phyloP scores from a whole-genome alignment of 2,888 invertebrate genomes.

The Ectobius pallidus region DNA sequence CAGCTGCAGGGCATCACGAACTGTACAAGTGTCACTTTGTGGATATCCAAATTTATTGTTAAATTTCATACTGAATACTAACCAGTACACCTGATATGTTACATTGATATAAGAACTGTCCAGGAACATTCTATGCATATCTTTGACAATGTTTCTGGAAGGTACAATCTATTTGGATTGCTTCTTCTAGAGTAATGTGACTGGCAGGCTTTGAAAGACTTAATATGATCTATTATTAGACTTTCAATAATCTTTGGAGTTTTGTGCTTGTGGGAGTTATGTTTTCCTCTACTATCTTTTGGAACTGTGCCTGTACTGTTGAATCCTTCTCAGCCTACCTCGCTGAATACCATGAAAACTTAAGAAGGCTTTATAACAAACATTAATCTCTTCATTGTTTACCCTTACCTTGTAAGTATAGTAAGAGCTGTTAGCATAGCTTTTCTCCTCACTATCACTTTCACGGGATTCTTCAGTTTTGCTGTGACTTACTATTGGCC shows the following conservation, averaged over 20 bases:
- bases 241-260: background rate
- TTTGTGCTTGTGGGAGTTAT: constrained; percentile 3
- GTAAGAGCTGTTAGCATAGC: constrained; percentile 9
- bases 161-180: too few relatives aligned
- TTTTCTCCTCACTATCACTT: background rate
- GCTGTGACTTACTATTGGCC: background rate
- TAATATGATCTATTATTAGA: background rate
- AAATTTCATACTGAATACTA: too few relatives aligned
- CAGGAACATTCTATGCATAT: too few relatives aligned
- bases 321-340: constrained; percentile 6
- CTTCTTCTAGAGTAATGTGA: background rate
- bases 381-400: background rate
- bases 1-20: background rate
- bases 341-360: constrained; percentile 2
- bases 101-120: too few relatives aligned
- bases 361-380: constrained; percentile 18
- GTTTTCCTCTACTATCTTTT: constrained; percentile 14
- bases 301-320: background rate
- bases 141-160: too few relatives aligned
- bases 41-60: too few relatives aligned
- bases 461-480: background rate
- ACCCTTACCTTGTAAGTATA: constrained; percentile 18
- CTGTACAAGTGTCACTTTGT: too few relatives aligned
- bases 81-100: too few relatives aligned
- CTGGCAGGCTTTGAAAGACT: background rate